These are phyloP conservation scores for Heliconius hewitsoni DNA, from an alignment of 1,140 invertebrate species.

Conservation along the genomic window DNA sequence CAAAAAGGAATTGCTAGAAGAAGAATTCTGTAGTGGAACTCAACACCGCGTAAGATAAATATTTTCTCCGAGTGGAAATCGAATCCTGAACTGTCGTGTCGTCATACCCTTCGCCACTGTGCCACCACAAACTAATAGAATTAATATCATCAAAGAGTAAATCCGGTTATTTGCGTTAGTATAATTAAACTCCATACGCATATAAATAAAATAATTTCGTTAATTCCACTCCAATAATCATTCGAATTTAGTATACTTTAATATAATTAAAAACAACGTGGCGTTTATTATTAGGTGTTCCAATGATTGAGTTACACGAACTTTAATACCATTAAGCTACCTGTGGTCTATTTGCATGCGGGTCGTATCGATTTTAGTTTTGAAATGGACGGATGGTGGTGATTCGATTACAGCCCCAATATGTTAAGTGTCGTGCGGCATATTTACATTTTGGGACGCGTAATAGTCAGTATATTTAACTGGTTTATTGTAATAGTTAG, in stretches of 20 bases:
- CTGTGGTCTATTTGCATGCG: background rate
- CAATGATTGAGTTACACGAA: background rate
- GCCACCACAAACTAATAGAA: too few species aligned
- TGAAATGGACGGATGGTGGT: background rate
- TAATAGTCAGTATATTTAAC: background rate
- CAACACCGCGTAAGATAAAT: background rate
- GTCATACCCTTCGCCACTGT: too few species aligned
- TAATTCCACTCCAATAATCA: background rate
- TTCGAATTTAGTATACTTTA: background rate
- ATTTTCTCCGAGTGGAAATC: too few species aligned
- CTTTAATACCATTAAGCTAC: background rate
- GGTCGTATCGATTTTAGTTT: conserved; percentile 1
- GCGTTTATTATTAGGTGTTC: background rate
- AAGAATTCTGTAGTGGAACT: background rate
- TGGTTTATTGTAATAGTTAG: background rate
- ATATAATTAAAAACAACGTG: background rate
- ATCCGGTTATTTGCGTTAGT: background rate
- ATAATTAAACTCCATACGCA: background rate
- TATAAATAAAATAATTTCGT: conserved; percentile 1
- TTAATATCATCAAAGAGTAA: background rate
- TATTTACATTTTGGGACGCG: background rate
- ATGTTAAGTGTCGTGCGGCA: background rate
- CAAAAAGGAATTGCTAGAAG: too few species aligned
- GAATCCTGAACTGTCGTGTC: too few species aligned
- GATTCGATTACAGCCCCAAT: conserved; percentile 9